Evolutionary conservation across 2,797 vertebrate genomes (phyloP).

Genomic region (Scolopax rusticola): DNA sequence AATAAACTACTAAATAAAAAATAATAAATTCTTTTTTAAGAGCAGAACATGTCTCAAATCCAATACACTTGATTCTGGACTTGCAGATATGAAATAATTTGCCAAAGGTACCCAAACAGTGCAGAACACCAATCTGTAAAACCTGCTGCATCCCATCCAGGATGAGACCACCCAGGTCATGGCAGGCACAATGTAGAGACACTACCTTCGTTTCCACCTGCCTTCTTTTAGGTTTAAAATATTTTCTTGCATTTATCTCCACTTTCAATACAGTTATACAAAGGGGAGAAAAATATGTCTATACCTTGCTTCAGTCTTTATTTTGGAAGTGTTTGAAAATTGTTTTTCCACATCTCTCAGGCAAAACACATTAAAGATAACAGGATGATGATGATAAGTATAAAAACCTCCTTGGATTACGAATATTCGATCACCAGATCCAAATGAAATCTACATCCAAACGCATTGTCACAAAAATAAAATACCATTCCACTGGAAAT

Average conservation of each 20-base stretch:
- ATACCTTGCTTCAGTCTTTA: neutral
- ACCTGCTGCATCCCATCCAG: neutral
- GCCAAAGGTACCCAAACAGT: neutral
- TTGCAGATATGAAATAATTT: neutral
- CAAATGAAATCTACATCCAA: neutral
- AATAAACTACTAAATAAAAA: neutral
- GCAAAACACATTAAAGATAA: neutral
- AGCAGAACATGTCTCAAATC: neutral
- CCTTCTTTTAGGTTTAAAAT: neutral
- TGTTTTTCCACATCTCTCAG: neutral
- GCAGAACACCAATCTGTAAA: neutral
- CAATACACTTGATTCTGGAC: neutral
- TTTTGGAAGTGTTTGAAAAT: neutral
- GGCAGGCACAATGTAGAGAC: neutral
- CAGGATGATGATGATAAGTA: neutral
- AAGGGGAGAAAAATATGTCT: neutral
- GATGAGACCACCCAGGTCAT: neutral
- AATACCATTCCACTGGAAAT: neutral
- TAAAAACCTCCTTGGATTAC: neutral
- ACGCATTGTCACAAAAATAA: neutral
- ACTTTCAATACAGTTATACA: neutral
- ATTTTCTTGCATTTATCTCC: neutral
- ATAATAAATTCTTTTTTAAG: neutral
- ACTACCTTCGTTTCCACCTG: neutral
- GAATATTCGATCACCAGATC: neutral